Conservation (phyloP, 2,797 vertebrate species). For the Cottoperca gobio region DNA sequence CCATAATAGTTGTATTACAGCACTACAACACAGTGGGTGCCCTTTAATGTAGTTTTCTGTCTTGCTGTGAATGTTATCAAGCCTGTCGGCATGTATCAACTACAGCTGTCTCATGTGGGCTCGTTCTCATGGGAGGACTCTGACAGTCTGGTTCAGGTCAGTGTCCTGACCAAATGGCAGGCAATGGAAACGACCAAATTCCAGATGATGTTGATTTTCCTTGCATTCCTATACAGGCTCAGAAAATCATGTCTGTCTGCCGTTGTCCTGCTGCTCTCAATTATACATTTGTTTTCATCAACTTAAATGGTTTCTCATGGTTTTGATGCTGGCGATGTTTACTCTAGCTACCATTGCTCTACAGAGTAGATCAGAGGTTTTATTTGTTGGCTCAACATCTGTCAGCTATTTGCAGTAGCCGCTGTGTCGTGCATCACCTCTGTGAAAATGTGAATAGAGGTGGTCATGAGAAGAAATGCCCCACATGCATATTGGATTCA, state of each 20-base stretch:
- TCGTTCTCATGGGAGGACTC: background rate
- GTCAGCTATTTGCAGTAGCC: constrained; percentile 54
- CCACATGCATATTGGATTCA: background rate
- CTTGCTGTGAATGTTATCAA: constrained; percentile 26
- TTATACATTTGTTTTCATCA: constrained; percentile 27
- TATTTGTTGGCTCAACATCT: constrained; percentile 53
- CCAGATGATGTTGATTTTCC: constrained; percentile 40
- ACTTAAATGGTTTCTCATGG: constrained; percentile 21
- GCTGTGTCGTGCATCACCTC: constrained; percentile 18
- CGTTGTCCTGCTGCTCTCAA: background rate
- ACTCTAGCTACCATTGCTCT: constrained; percentile 9
- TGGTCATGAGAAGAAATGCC: constrained; percentile 14
- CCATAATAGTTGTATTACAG: background rate
- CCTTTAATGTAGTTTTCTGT: constrained; percentile 1
- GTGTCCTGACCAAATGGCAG: constrained; percentile 6
- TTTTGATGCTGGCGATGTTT: constrained; percentile 35
- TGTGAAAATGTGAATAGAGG: constrained; percentile 14
- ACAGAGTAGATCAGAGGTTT: constrained; percentile 47
- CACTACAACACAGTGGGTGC: background rate
- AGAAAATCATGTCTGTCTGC: constrained; percentile 26
- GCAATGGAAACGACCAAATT: constrained; percentile 15
- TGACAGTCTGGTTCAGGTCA: constrained; percentile 40
- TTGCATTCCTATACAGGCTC: constrained; percentile 30
- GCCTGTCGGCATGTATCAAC: constrained; percentile 13
- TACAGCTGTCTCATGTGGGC: constrained; percentile 41